A percentile compares a stretch with the other conserved stretches of the same genome.
These are phyloP conservation scores for Morpho helenor DNA, from an alignment of 2,888 invertebrate species.

Conservation along the genomic window DNA sequence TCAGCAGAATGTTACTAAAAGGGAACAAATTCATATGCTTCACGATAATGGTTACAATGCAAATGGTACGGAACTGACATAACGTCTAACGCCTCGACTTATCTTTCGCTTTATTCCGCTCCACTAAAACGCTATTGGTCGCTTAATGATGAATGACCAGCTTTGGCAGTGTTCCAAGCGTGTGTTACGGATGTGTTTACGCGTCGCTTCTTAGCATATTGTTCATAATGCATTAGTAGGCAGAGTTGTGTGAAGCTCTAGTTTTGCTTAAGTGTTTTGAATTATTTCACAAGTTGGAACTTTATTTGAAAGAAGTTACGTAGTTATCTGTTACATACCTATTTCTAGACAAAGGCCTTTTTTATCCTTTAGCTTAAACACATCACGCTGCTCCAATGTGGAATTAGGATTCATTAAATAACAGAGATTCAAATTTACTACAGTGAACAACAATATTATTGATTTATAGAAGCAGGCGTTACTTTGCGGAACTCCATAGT, in stretches of 20 bases:
- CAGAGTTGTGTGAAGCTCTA: conserved; percentile 3
- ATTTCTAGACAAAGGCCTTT: background rate
- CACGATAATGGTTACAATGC: conserved; percentile 2
- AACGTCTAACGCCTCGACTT: conserved; percentile 4
- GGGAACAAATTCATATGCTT: background rate
- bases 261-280: no score
- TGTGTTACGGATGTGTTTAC: conserved; percentile 28
- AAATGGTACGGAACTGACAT: conserved; percentile 5
- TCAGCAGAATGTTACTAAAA: background rate
- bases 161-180: conserved; percentile 24
- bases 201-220: conserved; percentile 21
- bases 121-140: conserved; percentile 16
- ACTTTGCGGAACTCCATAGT: no score
- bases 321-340: no score
- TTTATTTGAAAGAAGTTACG: no score
- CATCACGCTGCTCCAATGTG: no score
- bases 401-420: no score
- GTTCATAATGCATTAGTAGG: conserved; percentile 12
- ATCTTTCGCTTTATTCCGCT: conserved; percentile 10
- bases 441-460: no score
- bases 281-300: no score
- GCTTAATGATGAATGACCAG: conserved; percentile 26
- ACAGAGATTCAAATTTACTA: no score
- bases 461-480: no score
- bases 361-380: background rate